Base-by-base conservation (phyloP, 2,113 vertebrate species). In the Halcyon senegalensis region DNA sequence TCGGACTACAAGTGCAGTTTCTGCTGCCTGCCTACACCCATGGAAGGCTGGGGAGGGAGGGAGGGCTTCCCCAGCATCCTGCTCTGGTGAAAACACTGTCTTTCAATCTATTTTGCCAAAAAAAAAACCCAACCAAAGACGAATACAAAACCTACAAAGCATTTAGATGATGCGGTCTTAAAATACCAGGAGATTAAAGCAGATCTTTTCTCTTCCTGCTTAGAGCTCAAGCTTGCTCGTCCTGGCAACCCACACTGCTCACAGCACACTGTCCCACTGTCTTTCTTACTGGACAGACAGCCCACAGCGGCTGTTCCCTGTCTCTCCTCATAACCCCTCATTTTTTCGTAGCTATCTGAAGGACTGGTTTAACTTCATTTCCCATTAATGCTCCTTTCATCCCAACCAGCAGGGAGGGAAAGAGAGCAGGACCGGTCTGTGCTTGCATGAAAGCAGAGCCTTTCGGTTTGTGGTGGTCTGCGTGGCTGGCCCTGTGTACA, bases 181-280 rank as follows among this genome's bases (percentile, higher is more conserved):
- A 85, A 53, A 31, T 14, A n/a, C 7, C 43, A 53, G 30, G 9
- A 16, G 23, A 58, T 72, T 41, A 58, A 77, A 62, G 33, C 15
- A 46, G 18, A 15, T 82, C 5, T 28, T 73, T 78, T 83, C 43
- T 69, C 30, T 55, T 82, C 68, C 63, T 89, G n/a, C 16, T 23
- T 48, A 3, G 37, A 77, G 27, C 16, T 59, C 30, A 73, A 37
- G 21, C 10, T 63, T 58, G 27, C 11, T 73, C 43, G 27, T 59
- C 27, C 30, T 39, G n/a, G n/a, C 14, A 50, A 8, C 9, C 8
- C 53, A 11, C 19, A 39, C 48, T 63, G 33, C 48, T 63, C 4
- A 1, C 46, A 77, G 14, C 16, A n/a, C 12, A 12, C 46, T 24
- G 7, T 73, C 41, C 12, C 18, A 7, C 9, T 0, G 0, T 37